phyloP scores from a whole-genome alignment of 2,113 vertebrate species.

The Ranitomeya variabilis region DNA sequence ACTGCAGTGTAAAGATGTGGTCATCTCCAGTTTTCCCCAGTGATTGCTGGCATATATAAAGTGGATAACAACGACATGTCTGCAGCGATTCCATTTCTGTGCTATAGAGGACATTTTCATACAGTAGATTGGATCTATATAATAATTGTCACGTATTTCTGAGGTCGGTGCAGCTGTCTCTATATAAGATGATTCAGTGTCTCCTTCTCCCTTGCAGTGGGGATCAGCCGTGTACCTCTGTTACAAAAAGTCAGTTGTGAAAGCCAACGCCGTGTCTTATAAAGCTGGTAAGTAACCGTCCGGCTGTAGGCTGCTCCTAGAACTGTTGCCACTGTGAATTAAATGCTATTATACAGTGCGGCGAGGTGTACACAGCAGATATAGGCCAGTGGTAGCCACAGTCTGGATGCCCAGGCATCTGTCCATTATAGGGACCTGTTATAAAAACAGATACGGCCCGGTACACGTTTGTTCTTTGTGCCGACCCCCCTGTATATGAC shows the following conservation, averaged over 20 bases:
- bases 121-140: not conserved
- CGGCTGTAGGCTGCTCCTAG: not conserved
- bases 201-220: slow-evolving; percentile 79
- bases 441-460: too few relatives aligned
- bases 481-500: too few relatives aligned
- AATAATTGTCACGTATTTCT: not conserved
- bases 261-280: slow-evolving; percentile 94
- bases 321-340: not conserved
- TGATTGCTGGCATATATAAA: too few relatives aligned
- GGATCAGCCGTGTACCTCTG: slow-evolving; percentile 95
- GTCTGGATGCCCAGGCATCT: too few relatives aligned
- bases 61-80: not conserved
- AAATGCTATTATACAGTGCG: not conserved
- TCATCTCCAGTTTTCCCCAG: too few relatives aligned
- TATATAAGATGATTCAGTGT: not conserved
- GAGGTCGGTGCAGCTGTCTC: not conserved
- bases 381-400: too few relatives aligned
- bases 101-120: not conserved
- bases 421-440: too few relatives aligned
- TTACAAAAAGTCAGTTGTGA: slow-evolving; percentile 98
- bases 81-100: not conserved
- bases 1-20: too few relatives aligned
- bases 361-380: too few relatives aligned
- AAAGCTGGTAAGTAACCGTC: slow-evolving; percentile 88
- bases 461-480: too few relatives aligned